phyloP scores from a whole-genome alignment of 2,888 invertebrate genomes.

The Leucophenga maculata region DNA sequence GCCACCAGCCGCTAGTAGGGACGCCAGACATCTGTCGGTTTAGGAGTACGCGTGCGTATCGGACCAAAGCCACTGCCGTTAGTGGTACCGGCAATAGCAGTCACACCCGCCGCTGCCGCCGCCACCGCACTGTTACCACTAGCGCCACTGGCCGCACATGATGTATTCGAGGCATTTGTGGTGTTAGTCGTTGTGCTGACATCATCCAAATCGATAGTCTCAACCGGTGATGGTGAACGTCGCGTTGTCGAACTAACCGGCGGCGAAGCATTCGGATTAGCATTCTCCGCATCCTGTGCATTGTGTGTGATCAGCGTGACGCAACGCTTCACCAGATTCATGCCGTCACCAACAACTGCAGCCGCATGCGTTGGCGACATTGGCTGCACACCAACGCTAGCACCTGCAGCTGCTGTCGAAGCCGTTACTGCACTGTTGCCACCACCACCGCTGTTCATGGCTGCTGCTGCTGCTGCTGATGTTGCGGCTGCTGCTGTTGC shows the following conservation, averaged over 20 bases:
- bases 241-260: slow-evolving; percentile 72
- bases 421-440: slow-evolving; percentile 43
- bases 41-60: slow-evolving; percentile 72
- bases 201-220: slow-evolving; percentile 68
- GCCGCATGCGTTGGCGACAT: slow-evolving; percentile 8
- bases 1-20: slow-evolving; percentile 77
- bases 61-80: slow-evolving; percentile 60
- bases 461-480: slow-evolving; percentile 46
- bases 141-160: slow-evolving; percentile 59
- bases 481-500: slow-evolving; percentile 61
- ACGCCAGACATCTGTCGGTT: slow-evolving; percentile 83
- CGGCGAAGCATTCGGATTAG: slow-evolving; percentile 70
- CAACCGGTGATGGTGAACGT: slow-evolving; percentile 76
- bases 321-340: slow-evolving; percentile 70
- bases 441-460: slow-evolving; percentile 47
- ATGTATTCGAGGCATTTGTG: slow-evolving; percentile 32
- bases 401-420: slow-evolving; percentile 45
- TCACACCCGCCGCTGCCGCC: slow-evolving; percentile 22
- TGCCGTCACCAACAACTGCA: slow-evolving; percentile 52
- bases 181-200: slow-evolving; percentile 57
- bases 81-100: background rate
- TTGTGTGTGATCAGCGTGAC: slow-evolving; percentile 70
- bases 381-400: slow-evolving; percentile 29
- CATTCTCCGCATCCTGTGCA: slow-evolving; percentile 65
- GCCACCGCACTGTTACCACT: slow-evolving; percentile 43